Conservation (phyloP, 2,888 invertebrate species). For the Oxycera nigricornis region DNA sequence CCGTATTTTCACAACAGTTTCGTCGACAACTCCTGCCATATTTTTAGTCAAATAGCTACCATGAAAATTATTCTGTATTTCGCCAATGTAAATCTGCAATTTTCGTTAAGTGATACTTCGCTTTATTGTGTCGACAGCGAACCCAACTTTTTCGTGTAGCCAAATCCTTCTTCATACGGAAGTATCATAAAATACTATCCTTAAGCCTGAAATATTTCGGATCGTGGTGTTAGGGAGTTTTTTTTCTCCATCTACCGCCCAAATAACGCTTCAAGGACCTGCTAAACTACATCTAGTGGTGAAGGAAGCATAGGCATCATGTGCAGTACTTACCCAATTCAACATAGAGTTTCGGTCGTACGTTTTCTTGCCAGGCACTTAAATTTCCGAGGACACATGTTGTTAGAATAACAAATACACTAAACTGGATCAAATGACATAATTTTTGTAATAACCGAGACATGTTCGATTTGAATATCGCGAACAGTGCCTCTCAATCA, state of each 20-base stretch:
- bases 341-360: conserved; percentile 90
- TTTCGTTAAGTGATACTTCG: background rate
- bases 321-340: conserved; percentile 79
- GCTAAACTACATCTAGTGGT: background rate
- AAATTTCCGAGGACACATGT: conserved; percentile 62
- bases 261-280: too few relatives aligned
- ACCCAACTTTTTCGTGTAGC: background rate
- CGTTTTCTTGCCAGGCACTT: conserved; percentile 88
- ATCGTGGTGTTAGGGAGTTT: too few relatives aligned
- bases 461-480: conserved; percentile 35
- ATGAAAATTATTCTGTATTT: background rate
- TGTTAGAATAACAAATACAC: conserved; percentile 57
- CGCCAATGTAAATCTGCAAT: background rate
- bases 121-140: background rate
- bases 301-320: too few relatives aligned
- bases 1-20: background rate
- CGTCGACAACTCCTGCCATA: background rate
- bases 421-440: conserved; percentile 43
- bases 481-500: background rate
- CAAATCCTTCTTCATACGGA: background rate
- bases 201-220: too few relatives aligned
- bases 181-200: background rate
- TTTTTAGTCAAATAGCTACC: background rate
- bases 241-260: too few relatives aligned
- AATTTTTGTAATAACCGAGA: conserved; percentile 41